Conservation (phyloP, 2,888 invertebrate genomes). For the Drosophila parthenogenetica region DNA sequence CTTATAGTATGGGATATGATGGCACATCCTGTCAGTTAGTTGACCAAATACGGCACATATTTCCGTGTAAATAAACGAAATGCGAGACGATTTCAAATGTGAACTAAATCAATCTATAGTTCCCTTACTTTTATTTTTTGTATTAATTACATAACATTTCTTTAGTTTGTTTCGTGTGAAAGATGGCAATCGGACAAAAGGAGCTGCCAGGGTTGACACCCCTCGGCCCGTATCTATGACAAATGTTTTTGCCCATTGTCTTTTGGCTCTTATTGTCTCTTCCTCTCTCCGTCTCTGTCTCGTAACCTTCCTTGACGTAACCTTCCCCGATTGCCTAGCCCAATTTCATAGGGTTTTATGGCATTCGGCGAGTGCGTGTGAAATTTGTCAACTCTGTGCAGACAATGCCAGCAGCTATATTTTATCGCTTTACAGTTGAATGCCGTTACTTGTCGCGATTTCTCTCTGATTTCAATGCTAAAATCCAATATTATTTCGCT, state of each 20-base stretch:
- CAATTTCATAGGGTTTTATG: conserved; percentile 56
- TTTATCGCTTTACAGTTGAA: conserved; percentile 61
- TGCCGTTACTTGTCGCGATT: conserved; percentile 35
- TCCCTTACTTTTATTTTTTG: conserved; percentile 16
- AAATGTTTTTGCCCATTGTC: conserved; percentile 54
- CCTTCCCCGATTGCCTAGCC: conserved; percentile 53
- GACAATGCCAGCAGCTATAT: conserved; percentile 49
- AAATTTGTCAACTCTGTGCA: conserved; percentile 63
- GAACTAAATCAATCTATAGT: conserved; percentile 17
- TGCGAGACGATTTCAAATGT: conserved; percentile 36
- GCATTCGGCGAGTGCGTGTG: conserved; percentile 65
- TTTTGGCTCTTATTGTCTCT: conserved; percentile 33
- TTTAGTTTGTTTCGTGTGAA: conserved; percentile 48
- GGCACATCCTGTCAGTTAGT: conserved; percentile 53
- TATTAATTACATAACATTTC: conserved; percentile 62
- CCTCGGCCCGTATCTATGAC: conserved; percentile 47
- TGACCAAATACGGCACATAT: conserved; percentile 48
- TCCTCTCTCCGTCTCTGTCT: conserved; percentile 2
- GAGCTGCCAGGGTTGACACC: conserved; percentile 48
- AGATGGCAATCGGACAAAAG: conserved; percentile 27
- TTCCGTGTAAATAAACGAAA: conserved; percentile 58
- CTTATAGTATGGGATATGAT: not conserved
- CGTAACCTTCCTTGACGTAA: conserved; percentile 38
- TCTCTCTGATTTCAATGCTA: conserved; percentile 24
- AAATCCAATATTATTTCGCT: conserved; percentile 31